Conservation (phyloP, 2,113 vertebrate genomes). For the Eulemur rufifrons region DNA sequence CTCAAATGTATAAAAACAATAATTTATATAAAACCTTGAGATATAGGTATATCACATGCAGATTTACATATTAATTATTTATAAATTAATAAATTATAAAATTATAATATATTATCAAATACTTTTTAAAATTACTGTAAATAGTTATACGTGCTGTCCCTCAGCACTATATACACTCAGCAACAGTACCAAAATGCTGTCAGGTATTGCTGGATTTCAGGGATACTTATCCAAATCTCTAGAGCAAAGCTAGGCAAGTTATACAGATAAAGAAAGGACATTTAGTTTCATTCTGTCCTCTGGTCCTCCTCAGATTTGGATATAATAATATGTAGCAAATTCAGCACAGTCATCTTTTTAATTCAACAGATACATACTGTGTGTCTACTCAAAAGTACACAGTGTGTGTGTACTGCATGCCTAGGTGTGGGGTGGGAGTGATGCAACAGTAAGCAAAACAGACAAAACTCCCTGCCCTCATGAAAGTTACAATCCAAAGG, state of each 20-base stretch:
- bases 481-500: not conserved
- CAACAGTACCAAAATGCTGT: not conserved
- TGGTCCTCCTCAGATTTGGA: not conserved
- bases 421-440: not conserved
- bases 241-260: not conserved
- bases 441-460: not conserved
- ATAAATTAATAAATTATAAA: not conserved
- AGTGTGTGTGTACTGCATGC: not conserved
- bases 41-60: not conserved
- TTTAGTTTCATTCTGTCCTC: not conserved
- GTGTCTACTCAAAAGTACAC: constrained; percentile 8
- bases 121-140: not conserved
- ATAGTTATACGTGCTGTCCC: not conserved
- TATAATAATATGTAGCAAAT: not conserved
- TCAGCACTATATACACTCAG: not conserved
- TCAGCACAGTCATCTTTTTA: not conserved
- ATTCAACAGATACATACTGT: constrained; percentile 2
- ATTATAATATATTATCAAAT: not conserved
- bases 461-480: not conserved
- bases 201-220: constrained; percentile 6
- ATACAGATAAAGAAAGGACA: not conserved
- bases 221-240: not conserved
- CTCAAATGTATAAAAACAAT: constrained; percentile 3
- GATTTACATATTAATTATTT: not conserved
- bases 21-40: not conserved